Evolutionary conservation across 2,113 vertebrate genomes (phyloP).

Genomic region (Hucho hucho): DNA sequence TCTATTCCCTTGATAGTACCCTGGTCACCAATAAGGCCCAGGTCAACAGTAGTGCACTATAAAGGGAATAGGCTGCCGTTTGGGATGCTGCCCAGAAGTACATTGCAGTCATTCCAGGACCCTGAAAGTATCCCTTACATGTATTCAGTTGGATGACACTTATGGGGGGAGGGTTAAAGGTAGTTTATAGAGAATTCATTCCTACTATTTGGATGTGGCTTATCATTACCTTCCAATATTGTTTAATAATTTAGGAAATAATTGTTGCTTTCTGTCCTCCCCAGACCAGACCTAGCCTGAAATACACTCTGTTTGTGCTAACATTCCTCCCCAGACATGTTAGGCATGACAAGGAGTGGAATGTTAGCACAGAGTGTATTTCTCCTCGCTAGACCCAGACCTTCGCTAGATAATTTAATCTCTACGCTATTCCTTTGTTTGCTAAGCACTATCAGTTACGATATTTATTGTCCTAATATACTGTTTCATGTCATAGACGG

Average conservation of each 20-base stretch:
- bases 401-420: not conserved
- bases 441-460: constrained; percentile 67
- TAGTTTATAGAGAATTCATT: constrained; percentile 41
- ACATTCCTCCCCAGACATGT: no score
- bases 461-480: constrained; percentile 66
- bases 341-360: not conserved
- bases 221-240: constrained; percentile 55
- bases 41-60: no score
- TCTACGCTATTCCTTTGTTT: constrained; percentile 31
- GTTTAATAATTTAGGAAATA: not conserved
- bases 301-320: no score
- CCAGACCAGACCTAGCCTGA: constrained; percentile 12
- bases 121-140: constrained; percentile 81
- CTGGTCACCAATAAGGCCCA: no score
- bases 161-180: constrained; percentile 33
- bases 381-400: not conserved
- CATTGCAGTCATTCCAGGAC: constrained; percentile 78
- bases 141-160: constrained; percentile 72
- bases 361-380: not conserved
- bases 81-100: constrained; percentile 40
- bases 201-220: constrained; percentile 67
- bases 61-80: no score
- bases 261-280: not conserved
- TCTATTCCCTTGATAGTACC: no score
- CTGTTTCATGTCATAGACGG: constrained; percentile 42